A percentile compares a stretch with the other conserved stretches of the same genome.
Evolutionary conservation across 2,888 invertebrate species (phyloP).

Genomic region (Microplitis manilae): DNA sequence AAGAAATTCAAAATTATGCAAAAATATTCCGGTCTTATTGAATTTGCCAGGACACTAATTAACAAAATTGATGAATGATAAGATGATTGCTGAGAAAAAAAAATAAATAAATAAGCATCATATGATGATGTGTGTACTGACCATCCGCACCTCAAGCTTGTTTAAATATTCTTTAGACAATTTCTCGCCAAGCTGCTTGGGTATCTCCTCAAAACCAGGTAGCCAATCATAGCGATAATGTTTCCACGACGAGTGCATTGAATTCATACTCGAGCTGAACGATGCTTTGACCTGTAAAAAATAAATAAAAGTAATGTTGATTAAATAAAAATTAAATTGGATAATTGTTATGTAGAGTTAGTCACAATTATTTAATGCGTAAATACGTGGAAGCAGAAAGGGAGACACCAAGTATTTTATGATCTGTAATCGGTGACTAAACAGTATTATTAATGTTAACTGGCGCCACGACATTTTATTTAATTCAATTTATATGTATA

Average conservation of each 20-base stretch:
- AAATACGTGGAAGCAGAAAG: too few species aligned
- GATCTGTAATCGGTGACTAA: not conserved
- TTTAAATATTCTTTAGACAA: slow-evolving; percentile 69
- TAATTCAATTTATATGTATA: not conserved
- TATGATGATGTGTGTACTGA: slow-evolving; percentile 43
- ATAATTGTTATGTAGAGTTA: not conserved
- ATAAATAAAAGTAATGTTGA: slow-evolving; percentile 44
- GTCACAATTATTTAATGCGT: too few species aligned
- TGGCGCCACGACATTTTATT: not conserved
- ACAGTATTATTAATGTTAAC: not conserved
- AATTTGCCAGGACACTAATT: not conserved
- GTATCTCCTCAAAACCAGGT: slow-evolving; percentile 71
- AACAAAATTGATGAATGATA: not conserved
- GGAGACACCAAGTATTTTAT: too few species aligned
- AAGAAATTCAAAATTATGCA: not conserved
- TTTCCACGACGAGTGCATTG: slow-evolving; percentile 71
- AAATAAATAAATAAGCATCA: not conserved
- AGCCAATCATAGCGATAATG: slow-evolving; percentile 73
- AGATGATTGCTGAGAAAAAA: not conserved
- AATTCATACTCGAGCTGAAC: slow-evolving; percentile 70
- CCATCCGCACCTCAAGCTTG: slow-evolving; percentile 71
- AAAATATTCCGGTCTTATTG: not conserved
- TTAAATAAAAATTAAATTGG: not conserved
- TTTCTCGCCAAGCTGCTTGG: slow-evolving; percentile 72
- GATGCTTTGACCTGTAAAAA: slow-evolving; percentile 72